These are phyloP conservation scores for Archips crataeganus DNA, from an alignment of 2,888 invertebrate genomes.

Conservation along the genomic window DNA sequence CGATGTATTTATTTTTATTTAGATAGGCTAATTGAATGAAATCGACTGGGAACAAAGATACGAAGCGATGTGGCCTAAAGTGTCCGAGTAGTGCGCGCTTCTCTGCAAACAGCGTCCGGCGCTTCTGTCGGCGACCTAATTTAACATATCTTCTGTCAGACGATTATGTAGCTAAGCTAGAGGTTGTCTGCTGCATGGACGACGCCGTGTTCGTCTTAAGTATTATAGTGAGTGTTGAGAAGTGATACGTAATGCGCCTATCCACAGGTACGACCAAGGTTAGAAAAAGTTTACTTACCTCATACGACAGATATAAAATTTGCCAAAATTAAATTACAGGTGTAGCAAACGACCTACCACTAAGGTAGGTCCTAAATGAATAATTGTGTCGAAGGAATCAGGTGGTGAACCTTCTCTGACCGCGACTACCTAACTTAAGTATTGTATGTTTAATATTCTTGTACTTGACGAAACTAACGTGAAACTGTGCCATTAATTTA, in stretches of 20 bases:
- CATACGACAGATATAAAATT: constrained; percentile 26
- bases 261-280: constrained; percentile 54
- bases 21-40: constrained; percentile 80
- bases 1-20: constrained; percentile 81
- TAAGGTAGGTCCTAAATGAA: constrained; percentile 28
- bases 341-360: constrained; percentile 27
- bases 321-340: constrained; percentile 41
- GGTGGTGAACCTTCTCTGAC: constrained; percentile 61
- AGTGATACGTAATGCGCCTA: constrained; percentile 62
- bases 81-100: constrained; percentile 50
- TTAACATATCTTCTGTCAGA: constrained; percentile 74
- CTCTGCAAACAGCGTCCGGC: constrained; percentile 42
- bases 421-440: constrained; percentile 62
- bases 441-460: constrained; percentile 70
- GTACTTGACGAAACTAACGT: constrained; percentile 83
- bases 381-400: constrained; percentile 38
- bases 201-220: constrained; percentile 57
- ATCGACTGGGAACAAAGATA: constrained; percentile 81
- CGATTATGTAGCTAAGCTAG: constrained; percentile 58
- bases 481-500: constrained; percentile 86
- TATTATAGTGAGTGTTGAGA: constrained; percentile 57
- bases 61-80: constrained; percentile 77
- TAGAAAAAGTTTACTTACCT: constrained; percentile 52
- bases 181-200: constrained; percentile 56
- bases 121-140: constrained; percentile 55